Base-by-base conservation (phyloP, 2,113 vertebrate genomes). In the Syngnathus typhle region DNA sequence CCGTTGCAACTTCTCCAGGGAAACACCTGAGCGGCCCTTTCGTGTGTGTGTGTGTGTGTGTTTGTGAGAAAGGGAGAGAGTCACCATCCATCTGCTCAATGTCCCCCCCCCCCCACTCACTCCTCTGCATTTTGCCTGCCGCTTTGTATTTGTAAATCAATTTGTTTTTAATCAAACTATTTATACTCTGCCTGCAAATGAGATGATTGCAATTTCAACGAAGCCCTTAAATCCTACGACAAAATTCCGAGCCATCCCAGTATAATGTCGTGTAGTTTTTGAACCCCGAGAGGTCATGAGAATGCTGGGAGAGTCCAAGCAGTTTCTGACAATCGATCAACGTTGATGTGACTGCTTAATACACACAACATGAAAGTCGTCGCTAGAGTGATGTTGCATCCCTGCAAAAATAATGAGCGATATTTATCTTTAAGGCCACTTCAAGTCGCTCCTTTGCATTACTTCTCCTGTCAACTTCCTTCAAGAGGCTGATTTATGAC, bases 1-100 rank as follows among this genome's bases (percentile, higher is more conserved):
- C 65, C 68, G 67, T 46, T 78, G 75, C 16, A 67, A 68, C 74
- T 85, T 81, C 80, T 77, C 87, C 62, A 54, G 85, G 72, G 82
- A 62, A 62, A 62, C 60, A 62, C 44, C 59, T 21, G 6, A 21
- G 38, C 7, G 36, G 5, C 47, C 44, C 13, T 46, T 27, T 59
- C 43, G 56, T 60, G 52, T 15, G 11, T 49, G 23, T 49, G n/a
- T 52, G 18, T 61, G 11, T 38, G 32, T 54, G 16, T n/a, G 21
- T 65, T n/a, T n/a, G n/a, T 60, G 23, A 60, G 72, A 62, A 23
- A 18, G 61, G 6, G 10, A 21, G 59, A n/a, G 38, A 61, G 21
- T 41, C 19, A 41, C 36, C 6, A 13, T 51, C 55, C 27, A 58
- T 16, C 55, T 36, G 27, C 27, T 58, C 15, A 12, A 32, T 32